Base-by-base conservation (phyloP, 2,797 vertebrate species). In the Poeciliopsis paucimaculata region DNA sequence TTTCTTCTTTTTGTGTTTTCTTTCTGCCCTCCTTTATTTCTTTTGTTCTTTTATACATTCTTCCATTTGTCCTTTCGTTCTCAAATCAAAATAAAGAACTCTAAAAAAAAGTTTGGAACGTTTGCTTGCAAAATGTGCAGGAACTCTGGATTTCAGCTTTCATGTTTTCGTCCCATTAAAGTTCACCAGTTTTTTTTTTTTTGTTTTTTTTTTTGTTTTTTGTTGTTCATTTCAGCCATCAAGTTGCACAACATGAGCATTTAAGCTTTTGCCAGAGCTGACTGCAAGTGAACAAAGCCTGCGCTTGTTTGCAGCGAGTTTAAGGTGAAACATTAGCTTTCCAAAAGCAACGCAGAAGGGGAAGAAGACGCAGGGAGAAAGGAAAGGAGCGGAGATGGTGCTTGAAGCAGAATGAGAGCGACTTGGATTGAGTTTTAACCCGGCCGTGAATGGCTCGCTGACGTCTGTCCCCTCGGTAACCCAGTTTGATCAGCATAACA, bases 401-500 rank as follows among this genome's bases (percentile, higher is more conserved):
- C 72, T 45, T 73, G 36, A 75, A 71, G 68, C 64, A 86, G 84
- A 85, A 86, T 77, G 89, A 86, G 77, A 86, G 79, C 20, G 43
- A 76, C 9, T 15, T 18, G 47, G 83, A 91, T 91, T 92, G 89
- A 91, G 90, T 88, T 91, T 90, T 92, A 92, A 93, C 91, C 89
- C 60, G 15, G 73, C 57, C n/a, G 77, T 93, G 89, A 93, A 87
- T 93, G 92, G 80, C 93, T 91, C 80, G 53, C 86, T 94, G 94
- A 93, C 77, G 91, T 94, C 93, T 95, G 96, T 83, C 46, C 95
- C 95, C 93, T 92, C 77, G 90, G 93, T 96, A 96, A 97, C 95
- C 97, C 93, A 91, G 93, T 93, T 88, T 84, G 82, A 96, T 96
- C 95, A 96, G 89, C 96, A 96, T 97, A 94, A 94, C 95, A 96